Conservation (phyloP, 2,888 invertebrate genomes). For the Pachliopta kotzebuea region DNA sequence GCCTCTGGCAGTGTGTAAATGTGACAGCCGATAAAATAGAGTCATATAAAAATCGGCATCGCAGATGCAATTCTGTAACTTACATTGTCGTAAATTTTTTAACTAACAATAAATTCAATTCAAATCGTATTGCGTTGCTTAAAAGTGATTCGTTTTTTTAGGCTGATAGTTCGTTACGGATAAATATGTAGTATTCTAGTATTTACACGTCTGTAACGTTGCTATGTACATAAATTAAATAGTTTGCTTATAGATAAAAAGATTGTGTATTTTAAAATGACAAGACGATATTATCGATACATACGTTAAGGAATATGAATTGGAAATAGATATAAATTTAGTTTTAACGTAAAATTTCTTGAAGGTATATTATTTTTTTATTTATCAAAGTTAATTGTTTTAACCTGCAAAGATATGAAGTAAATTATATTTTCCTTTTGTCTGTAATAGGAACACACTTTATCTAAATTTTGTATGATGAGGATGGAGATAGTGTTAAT, state of each 20-base stretch:
- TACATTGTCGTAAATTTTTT: constrained; percentile 23
- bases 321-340: no score
- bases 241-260: not conserved
- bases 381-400: no score
- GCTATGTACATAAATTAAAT: not conserved
- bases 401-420: no score
- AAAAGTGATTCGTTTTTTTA: constrained; percentile 1
- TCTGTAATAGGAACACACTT: no score
- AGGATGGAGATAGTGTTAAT: no score
- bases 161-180: not conserved
- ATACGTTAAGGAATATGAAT: no score
- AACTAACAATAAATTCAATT: constrained; percentile 21
- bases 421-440: no score
- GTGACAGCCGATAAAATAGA: constrained; percentile 2
- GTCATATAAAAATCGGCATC: constrained; percentile 14
- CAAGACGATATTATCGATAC: not conserved
- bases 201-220: not conserved
- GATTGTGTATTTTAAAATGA: not conserved
- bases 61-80: constrained; percentile 20
- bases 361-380: no score
- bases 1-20: no score
- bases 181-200: not conserved
- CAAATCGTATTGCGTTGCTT: constrained; percentile 8
- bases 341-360: no score
- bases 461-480: no score